Evolutionary conservation across 2,113 vertebrate species (phyloP).

Genomic region (Nyctibius bracteatus): DNA sequence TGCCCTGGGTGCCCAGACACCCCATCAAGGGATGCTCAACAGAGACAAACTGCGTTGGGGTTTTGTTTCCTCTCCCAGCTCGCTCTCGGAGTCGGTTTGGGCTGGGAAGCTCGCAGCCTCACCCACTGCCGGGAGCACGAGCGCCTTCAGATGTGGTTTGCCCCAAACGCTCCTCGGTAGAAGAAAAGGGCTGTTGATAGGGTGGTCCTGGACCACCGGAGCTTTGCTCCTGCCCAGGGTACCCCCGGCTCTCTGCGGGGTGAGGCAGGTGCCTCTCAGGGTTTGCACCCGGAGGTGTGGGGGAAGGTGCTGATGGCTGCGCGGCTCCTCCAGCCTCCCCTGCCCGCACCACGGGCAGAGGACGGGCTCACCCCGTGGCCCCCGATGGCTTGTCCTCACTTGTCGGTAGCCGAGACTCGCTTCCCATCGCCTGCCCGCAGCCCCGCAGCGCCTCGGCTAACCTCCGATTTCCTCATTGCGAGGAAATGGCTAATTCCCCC

Average conservation of each 20-base stretch:
- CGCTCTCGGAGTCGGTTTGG: neutral
- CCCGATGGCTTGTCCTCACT: slow-evolving; percentile 1
- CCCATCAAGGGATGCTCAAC: neutral
- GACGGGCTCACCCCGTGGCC: neutral
- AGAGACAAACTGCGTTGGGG: neutral
- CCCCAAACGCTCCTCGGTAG: neutral
- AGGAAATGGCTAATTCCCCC: slow-evolving; percentile 49
- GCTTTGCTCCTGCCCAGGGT: neutral
- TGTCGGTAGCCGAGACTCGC: neutral
- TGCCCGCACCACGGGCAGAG: neutral
- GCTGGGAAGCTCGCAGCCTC: neutral
- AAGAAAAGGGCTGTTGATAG: accelerated
- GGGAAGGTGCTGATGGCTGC: neutral
- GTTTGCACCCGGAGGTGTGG: neutral
- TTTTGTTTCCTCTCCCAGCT: slow-evolving; percentile 30
- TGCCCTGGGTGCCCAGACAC: neutral
- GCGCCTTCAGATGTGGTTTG: slow-evolving; percentile 34
- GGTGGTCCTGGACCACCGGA: neutral
- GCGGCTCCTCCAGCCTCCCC: neutral
- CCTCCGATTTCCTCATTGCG: slow-evolving; percentile 20
- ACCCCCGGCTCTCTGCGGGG: neutral
- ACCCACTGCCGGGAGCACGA: neutral
- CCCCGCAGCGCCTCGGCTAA: neutral
- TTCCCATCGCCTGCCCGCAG: neutral
- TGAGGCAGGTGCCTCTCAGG: neutral